These are phyloP conservation scores for Synergus japonicus DNA, from an alignment of 2,888 invertebrate genomes.

Conservation along the genomic window DNA sequence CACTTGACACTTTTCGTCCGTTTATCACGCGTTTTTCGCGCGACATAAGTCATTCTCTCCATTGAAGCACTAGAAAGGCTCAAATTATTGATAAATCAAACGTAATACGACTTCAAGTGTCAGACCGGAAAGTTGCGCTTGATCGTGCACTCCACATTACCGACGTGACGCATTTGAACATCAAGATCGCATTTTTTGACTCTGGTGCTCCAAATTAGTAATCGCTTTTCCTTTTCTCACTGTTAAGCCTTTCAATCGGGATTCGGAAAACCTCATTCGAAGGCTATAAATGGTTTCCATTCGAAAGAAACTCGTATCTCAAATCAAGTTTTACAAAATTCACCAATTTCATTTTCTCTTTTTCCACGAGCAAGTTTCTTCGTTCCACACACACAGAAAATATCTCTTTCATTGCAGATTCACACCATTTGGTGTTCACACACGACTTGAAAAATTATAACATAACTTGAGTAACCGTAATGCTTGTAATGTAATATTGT, in stretches of 20 bases:
- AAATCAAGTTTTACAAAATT: background rate
- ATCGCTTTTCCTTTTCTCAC: background rate
- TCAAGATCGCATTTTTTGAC: background rate
- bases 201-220: background rate
- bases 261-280: background rate
- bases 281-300: background rate
- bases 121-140: slow-evolving; percentile 58
- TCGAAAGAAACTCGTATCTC: background rate
- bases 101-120: slow-evolving; percentile 60
- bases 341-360: background rate
- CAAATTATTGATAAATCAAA: slow-evolving; percentile 62
- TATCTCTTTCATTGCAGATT: background rate
- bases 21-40: slow-evolving; percentile 59
- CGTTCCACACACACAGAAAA: background rate
- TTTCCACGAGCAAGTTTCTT: background rate
- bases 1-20: slow-evolving; percentile 65
- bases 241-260: background rate
- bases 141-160: slow-evolving; percentile 37
- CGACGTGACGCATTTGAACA: slow-evolving; percentile 13
- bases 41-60: slow-evolving; percentile 64
- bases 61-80: slow-evolving; percentile 62
- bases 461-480: background rate
- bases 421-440: background rate
- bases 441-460: too few relatives aligned
- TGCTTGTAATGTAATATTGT: background rate